A percentile compares a stretch with the other conserved stretches of the same genome.
Conservation (phyloP, 2,888 invertebrate genomes). For the Nasonia oneida region DNA sequence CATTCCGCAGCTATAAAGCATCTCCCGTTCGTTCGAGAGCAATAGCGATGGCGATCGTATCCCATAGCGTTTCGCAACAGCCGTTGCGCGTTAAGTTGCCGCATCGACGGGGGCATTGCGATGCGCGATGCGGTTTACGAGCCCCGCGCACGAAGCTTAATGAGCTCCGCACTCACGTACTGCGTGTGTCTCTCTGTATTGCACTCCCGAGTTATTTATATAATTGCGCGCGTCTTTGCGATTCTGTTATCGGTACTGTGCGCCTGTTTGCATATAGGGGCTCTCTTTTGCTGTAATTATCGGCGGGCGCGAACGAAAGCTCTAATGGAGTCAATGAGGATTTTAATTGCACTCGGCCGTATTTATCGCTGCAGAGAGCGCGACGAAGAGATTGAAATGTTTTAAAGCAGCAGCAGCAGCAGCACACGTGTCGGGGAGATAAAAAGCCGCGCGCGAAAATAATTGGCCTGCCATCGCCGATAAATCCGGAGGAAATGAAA, state of each 20-base stretch:
- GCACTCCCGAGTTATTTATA: constrained; percentile 17
- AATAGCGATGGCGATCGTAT: constrained; percentile 45
- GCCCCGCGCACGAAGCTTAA: constrained; percentile 18
- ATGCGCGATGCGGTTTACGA: constrained; percentile 46
- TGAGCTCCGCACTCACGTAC: constrained; percentile 16
- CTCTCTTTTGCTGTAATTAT: background rate
- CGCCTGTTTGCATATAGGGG: background rate
- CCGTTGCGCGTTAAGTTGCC: constrained; percentile 49
- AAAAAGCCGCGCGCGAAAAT: constrained; percentile 65
- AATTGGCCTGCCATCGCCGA: constrained; percentile 66
- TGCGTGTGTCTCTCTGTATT: background rate
- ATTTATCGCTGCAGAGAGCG: background rate
- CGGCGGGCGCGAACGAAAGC: constrained; percentile 13
- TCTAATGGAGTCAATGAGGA: background rate
- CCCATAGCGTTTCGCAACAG: constrained; percentile 36
- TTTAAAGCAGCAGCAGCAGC: background rate
- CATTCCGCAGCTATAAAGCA: constrained; percentile 32
- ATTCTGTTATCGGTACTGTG: background rate
- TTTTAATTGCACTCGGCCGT: constrained; percentile 8
- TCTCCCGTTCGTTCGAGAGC: constrained; percentile 34
- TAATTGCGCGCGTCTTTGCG: constrained; percentile 18
- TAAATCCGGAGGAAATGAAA: constrained; percentile 52
- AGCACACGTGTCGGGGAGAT: background rate
- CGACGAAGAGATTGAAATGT: constrained; percentile 31
- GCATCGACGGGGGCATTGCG: constrained; percentile 29